phyloP scores from a whole-genome alignment of 2,797 vertebrate species.

The Petrocephalus schoutedeni region DNA sequence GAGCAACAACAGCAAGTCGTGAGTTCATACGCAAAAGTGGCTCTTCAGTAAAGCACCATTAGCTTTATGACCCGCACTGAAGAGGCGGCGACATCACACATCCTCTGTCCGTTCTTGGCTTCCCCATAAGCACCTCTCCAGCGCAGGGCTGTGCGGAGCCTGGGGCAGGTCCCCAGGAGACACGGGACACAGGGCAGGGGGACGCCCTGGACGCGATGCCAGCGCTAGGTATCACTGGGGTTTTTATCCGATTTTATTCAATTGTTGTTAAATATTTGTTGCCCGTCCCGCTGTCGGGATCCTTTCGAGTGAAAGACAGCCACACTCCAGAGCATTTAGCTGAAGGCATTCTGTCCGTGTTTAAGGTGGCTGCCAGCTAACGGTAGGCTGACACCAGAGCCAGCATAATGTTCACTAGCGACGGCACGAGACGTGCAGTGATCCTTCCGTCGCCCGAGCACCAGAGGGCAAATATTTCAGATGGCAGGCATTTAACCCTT shows the following conservation, averaged over 20 bases:
- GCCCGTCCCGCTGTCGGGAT: neutral
- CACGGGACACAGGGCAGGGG: no score
- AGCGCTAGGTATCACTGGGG: no score
- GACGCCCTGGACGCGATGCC: no score
- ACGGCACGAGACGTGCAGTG: neutral
- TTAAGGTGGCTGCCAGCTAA: neutral
- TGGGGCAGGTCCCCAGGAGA: neutral
- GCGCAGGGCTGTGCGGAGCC: neutral
- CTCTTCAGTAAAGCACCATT: slow-evolving; percentile 11
- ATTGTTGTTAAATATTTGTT: neutral
- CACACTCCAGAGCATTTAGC: neutral
- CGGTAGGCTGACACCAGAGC: neutral
- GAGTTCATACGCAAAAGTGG: slow-evolving; percentile 8
- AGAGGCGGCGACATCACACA: neutral
- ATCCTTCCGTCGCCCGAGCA: neutral
- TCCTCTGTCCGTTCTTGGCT: neutral
- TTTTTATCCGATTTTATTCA: no score
- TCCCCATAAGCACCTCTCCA: neutral
- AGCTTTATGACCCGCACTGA: neutral
- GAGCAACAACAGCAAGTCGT: slow-evolving; percentile 17
- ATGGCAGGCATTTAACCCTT: neutral
- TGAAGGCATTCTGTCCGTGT: neutral
- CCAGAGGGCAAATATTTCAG: neutral
- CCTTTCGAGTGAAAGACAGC: neutral
- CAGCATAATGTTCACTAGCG: neutral